Evolutionary conservation across 2,113 vertebrate species (phyloP).

Genomic region (Romanogobio albipinnatus): DNA sequence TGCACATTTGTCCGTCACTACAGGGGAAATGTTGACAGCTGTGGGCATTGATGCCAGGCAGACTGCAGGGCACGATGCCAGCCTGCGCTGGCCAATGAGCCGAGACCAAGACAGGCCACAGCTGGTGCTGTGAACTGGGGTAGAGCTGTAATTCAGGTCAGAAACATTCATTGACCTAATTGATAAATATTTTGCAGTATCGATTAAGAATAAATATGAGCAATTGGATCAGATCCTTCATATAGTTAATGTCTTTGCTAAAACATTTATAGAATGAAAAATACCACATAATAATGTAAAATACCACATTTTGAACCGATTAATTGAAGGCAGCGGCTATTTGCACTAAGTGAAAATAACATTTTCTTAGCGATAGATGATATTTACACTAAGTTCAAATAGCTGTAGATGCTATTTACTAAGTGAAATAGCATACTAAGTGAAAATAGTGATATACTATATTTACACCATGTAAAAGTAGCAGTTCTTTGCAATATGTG

Average conservation of each 20-base stretch:
- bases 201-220: background rate
- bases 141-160: constrained; percentile 6
- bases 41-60: background rate
- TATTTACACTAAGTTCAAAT: too few species aligned
- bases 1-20: background rate
- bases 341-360: too few species aligned
- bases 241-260: too few species aligned
- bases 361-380: too few species aligned
- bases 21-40: background rate
- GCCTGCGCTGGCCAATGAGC: background rate
- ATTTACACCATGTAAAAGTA: too few species aligned
- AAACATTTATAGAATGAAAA: background rate
- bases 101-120: constrained; percentile 8
- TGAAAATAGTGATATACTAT: too few species aligned
- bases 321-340: too few species aligned
- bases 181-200: background rate
- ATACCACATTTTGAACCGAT: background rate
- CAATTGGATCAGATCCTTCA: background rate
- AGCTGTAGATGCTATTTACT: too few species aligned
- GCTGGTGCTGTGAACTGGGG: constrained; percentile 12
- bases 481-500: too few species aligned
- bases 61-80: constrained; percentile 1
- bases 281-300: background rate
- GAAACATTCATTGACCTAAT: constrained; percentile 19
- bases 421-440: too few species aligned